Percentiles rank a stretch among this genome's conserved stretches.
Conservation (phyloP, 2,113 vertebrate genomes). For the Tauraco erythrolophus region DNA sequence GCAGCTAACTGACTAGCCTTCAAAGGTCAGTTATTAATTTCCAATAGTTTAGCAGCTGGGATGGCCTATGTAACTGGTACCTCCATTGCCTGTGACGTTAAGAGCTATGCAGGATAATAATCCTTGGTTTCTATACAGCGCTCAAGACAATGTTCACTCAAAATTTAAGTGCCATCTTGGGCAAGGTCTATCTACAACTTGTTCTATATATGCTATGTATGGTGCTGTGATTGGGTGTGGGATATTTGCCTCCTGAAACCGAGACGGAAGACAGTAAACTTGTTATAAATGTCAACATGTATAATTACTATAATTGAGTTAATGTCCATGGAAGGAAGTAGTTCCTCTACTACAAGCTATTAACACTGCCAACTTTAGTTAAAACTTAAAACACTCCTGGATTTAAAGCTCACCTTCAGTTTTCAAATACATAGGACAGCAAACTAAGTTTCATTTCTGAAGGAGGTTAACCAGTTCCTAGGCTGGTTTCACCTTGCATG, state of each 20-base stretch:
- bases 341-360: background rate
- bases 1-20: background rate
- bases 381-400: background rate
- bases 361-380: background rate
- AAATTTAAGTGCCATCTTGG: background rate
- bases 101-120: background rate
- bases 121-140: background rate
- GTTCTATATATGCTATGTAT: background rate
- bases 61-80: background rate
- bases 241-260: background rate
- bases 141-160: background rate
- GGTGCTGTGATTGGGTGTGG: rapidly evolving
- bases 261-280: background rate
- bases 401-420: background rate
- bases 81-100: background rate
- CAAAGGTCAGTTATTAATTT: background rate
- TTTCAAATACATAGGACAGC: background rate
- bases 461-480: background rate
- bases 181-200: background rate
- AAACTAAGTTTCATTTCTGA: background rate
- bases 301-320: background rate
- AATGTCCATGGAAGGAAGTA: background rate
- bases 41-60: background rate
- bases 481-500: background rate
- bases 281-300: background rate